phyloP scores from a whole-genome alignment of 1,140 invertebrate genomes.

The Drosophila burlai region DNA sequence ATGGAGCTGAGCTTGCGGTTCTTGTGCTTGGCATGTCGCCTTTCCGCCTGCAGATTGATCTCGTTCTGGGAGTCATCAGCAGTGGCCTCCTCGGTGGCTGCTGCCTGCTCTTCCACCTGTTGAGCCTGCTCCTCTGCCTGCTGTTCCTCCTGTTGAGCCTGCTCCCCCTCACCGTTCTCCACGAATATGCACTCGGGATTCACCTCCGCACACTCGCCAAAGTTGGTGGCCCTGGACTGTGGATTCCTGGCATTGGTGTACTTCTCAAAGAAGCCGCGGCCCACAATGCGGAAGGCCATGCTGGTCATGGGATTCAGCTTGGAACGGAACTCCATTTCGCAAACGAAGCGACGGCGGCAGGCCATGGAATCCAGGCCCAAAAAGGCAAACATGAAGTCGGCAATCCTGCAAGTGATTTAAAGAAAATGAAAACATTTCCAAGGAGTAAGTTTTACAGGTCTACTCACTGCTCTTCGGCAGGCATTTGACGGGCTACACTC shows the following conservation, averaged over 20 bases:
- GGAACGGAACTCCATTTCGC: constrained; percentile 84
- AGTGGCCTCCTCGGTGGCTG: constrained; percentile 15
- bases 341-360: constrained; percentile 81
- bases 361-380: constrained; percentile 76
- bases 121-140: constrained; percentile 2
- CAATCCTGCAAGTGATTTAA: constrained; percentile 50
- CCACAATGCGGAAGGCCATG: constrained; percentile 83
- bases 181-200: constrained; percentile 81
- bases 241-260: constrained; percentile 73
- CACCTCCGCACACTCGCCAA: constrained; percentile 66
- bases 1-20: constrained; percentile 60
- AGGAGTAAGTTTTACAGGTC: rapidly evolving
- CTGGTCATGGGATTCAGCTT: constrained; percentile 75
- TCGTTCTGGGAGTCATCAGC: constrained; percentile 63
- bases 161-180: constrained; percentile 49
- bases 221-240: constrained; percentile 58
- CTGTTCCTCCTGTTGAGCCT: constrained; percentile 4
- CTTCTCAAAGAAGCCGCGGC: constrained; percentile 79
- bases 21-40: constrained; percentile 55
- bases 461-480: constrained; percentile 74
- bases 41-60: constrained; percentile 64
- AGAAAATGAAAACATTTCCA: background rate
- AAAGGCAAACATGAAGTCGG: constrained; percentile 80
- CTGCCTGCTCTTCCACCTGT: constrained; percentile 15
- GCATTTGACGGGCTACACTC: constrained; percentile 63